Percentiles rank a stretch among this genome's conserved stretches.
phyloP scores from a whole-genome alignment of 2,113 vertebrate genomes.

The Procavia capensis region DNA sequence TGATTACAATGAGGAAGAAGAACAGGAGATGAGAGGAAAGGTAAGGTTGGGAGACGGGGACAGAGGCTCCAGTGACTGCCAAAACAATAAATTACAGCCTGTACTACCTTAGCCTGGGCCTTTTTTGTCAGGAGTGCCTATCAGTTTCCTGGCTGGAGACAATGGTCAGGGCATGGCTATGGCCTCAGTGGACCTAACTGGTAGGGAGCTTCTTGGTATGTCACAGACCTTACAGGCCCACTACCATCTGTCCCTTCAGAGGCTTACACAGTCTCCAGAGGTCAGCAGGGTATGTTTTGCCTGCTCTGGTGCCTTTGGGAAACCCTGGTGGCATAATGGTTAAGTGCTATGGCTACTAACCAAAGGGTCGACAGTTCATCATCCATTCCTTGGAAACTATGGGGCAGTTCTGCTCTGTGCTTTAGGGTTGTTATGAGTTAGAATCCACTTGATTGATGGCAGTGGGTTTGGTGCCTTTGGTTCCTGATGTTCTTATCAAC shows the following conservation, averaged over 20 bases:
- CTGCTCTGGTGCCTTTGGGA: not conserved
- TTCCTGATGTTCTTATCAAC: not conserved
- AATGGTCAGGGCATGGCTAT: not conserved
- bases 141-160: not conserved
- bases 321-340: too few species aligned
- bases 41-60: conserved; percentile 64
- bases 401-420: too few species aligned
- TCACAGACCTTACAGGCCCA: not conserved
- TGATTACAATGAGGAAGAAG: conserved; percentile 68
- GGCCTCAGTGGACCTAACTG: not conserved
- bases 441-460: too few species aligned
- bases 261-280: not conserved
- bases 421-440: too few species aligned
- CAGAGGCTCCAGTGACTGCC: not conserved
- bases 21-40: conserved; percentile 60
- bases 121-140: not conserved
- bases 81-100: conserved; percentile 64
- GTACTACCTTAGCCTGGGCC: conserved; percentile 31
- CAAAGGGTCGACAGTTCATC: too few species aligned
- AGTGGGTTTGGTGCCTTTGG: not conserved
- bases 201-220: not conserved
- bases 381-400: too few species aligned
- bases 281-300: not conserved
- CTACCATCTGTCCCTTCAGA: not conserved
- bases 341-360: too few species aligned